Conservation (phyloP, 2,113 vertebrate species). For the Falcunculus frontatus region DNA sequence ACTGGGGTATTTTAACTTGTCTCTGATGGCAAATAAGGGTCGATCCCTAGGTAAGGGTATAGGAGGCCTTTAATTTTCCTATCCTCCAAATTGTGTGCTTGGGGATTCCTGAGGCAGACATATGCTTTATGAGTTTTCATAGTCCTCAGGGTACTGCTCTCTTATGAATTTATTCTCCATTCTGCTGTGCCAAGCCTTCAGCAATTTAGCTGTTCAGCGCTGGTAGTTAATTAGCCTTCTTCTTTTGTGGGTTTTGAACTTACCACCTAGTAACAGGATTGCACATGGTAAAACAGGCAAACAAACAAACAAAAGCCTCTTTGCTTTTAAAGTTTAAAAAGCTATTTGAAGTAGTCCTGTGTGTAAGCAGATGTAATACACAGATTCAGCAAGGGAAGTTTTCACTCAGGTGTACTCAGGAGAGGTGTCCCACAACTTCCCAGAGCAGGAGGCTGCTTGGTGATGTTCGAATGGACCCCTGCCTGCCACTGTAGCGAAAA, state of each 20-base stretch:
- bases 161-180: background rate
- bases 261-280: background rate
- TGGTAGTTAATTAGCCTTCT: background rate
- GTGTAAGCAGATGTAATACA: background rate
- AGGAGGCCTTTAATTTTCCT: background rate
- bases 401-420: fast-evolving
- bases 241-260: background rate
- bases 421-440: background rate
- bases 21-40: background rate
- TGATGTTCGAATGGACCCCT: background rate
- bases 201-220: fast-evolving
- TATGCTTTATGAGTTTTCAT: background rate
- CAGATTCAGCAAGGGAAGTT: background rate
- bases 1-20: background rate
- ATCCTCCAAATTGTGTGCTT: background rate
- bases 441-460: background rate
- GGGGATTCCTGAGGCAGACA: background rate
- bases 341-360: background rate
- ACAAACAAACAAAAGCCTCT: background rate
- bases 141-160: background rate
- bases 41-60: background rate
- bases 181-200: background rate
- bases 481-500: background rate
- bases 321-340: background rate
- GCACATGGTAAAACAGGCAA: background rate